Conservation (phyloP, 1,140 invertebrate genomes). For the Camponotus pennsylvanicus region DNA sequence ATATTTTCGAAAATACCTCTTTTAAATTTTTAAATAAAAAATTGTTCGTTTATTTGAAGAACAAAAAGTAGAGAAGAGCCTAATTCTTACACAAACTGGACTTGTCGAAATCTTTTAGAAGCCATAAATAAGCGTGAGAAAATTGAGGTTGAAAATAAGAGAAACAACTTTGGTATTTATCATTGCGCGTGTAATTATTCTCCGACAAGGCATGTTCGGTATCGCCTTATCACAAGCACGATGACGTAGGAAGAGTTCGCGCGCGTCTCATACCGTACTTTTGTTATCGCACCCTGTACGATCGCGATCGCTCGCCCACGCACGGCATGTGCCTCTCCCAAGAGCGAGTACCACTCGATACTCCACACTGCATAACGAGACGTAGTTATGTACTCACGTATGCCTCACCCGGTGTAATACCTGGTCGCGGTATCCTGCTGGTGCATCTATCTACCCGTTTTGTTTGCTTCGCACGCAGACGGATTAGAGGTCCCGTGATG, state of each 20-base stretch:
- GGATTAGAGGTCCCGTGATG: constrained; percentile 67
- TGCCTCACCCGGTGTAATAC: constrained; percentile 51
- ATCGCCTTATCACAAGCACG: constrained; percentile 24
- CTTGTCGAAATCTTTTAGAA: no score
- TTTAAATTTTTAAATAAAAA: no score
- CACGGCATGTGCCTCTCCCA: not conserved
- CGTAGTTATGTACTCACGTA: constrained; percentile 54
- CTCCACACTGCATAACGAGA: constrained; percentile 34
- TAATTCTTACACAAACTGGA: no score
- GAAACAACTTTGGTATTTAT: not conserved
- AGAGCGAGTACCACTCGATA: not conserved
- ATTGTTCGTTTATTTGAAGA: no score
- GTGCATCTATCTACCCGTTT: constrained; percentile 65
- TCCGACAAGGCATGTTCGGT: not conserved
- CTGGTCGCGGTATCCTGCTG: constrained; percentile 60
- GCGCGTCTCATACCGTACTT: not conserved
- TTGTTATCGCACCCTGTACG: constrained; percentile 22
- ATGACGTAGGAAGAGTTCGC: constrained; percentile 22
- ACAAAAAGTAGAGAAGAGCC: no score
- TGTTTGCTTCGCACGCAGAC: constrained; percentile 68
- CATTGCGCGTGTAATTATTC: constrained; percentile 7
- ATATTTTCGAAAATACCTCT: no score
- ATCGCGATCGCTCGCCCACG: constrained; percentile 30
- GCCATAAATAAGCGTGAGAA: no score
- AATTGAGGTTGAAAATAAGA: no score